Conservation (phyloP, 1,140 invertebrate species). For the Drosophila burlai region DNA sequence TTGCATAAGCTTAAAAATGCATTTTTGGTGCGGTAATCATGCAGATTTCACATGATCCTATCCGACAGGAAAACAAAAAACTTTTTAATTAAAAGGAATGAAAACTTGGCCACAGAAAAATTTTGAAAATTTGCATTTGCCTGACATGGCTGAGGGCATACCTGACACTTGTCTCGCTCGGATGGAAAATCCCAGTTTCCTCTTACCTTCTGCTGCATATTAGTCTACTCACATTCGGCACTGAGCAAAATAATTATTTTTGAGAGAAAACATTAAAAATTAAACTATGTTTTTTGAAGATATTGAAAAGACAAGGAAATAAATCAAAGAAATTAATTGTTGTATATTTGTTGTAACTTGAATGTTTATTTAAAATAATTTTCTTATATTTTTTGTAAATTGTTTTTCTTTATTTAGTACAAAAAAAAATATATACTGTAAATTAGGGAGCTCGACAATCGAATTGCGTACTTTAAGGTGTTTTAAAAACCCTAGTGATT, state of each 20-base stretch:
- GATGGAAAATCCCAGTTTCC: conserved; percentile 11
- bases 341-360: background rate
- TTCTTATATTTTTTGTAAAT: background rate
- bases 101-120: conserved; percentile 16
- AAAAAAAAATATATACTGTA: background rate
- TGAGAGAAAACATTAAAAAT: background rate
- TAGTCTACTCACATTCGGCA: conserved; percentile 45
- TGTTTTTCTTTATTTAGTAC: background rate
- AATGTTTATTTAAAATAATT: background rate
- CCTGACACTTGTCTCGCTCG: conserved; percentile 49
- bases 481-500: no score
- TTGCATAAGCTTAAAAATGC: no score
- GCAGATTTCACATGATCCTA: conserved; percentile 33
- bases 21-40: conserved; percentile 39
- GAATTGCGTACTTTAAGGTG: background rate
- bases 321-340: background rate
- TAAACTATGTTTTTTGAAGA: background rate
- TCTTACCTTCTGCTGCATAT: conserved; percentile 32
- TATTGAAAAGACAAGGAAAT: background rate
- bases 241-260: background rate
- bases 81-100: conserved; percentile 72
- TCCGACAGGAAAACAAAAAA: conserved; percentile 51
- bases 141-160: conserved; percentile 35
- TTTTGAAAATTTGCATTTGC: conserved; percentile 56
- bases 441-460: background rate